Evolutionary conservation across 1,140 invertebrate species (phyloP).

Genomic region (Potamilus streckersoni): DNA sequence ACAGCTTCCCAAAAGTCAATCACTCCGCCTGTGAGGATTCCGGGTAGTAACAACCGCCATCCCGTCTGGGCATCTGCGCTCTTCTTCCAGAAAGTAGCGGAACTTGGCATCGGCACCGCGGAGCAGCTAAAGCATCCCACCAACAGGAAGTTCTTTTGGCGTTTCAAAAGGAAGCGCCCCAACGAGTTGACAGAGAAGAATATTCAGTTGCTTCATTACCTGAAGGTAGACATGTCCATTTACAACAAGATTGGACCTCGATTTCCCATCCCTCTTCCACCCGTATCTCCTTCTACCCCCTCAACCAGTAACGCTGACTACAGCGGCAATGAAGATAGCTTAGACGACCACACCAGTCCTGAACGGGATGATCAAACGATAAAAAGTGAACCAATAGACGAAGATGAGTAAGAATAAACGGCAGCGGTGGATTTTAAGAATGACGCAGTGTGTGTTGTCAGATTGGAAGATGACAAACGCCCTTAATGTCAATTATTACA

Average conservation of each 20-base stretch:
- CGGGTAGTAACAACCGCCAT: conserved; percentile 43
- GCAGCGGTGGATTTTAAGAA: background rate
- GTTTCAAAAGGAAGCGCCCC: conserved; percentile 40
- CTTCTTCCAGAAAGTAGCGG: conserved; percentile 21
- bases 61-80: conserved; percentile 42
- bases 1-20: conserved; percentile 49
- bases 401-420: background rate
- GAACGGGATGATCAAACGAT: no score
- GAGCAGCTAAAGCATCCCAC: conserved; percentile 43
- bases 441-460: background rate
- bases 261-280: background rate
- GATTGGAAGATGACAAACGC: background rate
- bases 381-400: background rate
- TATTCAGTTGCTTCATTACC: conserved; percentile 34
- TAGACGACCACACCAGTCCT: no score
- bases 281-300: background rate
- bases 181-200: conserved; percentile 32
- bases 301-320: background rate
- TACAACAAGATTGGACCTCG: conserved; percentile 35
- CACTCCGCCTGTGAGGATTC: conserved; percentile 40
- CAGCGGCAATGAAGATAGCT: background rate
- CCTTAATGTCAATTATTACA: background rate
- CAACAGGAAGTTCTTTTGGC: conserved; percentile 42
- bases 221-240: conserved; percentile 42
- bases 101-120: conserved; percentile 35